Evolutionary conservation across 2,797 vertebrate species (phyloP).

Genomic region (Avahi laniger): DNA sequence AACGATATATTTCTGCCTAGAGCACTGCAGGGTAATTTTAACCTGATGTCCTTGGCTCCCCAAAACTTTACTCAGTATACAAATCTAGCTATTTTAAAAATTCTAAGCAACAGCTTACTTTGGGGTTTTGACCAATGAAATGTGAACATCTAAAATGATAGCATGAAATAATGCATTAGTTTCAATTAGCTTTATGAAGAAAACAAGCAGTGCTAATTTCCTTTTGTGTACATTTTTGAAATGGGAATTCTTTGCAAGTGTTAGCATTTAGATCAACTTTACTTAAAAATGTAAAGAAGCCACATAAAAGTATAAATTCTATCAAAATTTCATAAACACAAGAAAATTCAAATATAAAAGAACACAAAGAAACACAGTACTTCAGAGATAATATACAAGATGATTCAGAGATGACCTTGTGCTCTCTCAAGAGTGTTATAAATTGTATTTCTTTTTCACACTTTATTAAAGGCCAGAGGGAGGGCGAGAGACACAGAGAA

Average conservation of each 20-base stretch:
- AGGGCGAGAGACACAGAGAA: not conserved
- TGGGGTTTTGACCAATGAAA: slow-evolving; percentile 2
- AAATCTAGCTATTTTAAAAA: slow-evolving; percentile 40
- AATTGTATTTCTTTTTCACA: slow-evolving; percentile 8
- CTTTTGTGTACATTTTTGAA: not conserved
- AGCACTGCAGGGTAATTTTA: not conserved
- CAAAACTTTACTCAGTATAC: slow-evolving; percentile 29
- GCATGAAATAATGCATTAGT: not conserved
- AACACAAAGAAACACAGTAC: not conserved
- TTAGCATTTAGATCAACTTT: not conserved
- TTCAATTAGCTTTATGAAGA: not conserved
- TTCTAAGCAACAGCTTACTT: slow-evolving; percentile 36
- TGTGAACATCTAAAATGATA: not conserved
- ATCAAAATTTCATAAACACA: not conserved
- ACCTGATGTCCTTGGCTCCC: slow-evolving; percentile 5
- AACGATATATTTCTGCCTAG: not conserved
- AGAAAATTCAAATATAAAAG: slow-evolving; percentile 11
- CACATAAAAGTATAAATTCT: not conserved
- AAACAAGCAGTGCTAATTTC: not conserved
- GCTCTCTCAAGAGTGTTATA: not conserved
- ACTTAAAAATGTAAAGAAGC: not conserved
- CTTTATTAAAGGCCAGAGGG: slow-evolving; percentile 9
- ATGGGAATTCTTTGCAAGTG: not conserved
- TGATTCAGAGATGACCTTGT: not conserved
- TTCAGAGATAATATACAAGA: not conserved